phyloP scores from a whole-genome alignment of 2,797 vertebrate genomes.

The Pelobates cultripes region DNA sequence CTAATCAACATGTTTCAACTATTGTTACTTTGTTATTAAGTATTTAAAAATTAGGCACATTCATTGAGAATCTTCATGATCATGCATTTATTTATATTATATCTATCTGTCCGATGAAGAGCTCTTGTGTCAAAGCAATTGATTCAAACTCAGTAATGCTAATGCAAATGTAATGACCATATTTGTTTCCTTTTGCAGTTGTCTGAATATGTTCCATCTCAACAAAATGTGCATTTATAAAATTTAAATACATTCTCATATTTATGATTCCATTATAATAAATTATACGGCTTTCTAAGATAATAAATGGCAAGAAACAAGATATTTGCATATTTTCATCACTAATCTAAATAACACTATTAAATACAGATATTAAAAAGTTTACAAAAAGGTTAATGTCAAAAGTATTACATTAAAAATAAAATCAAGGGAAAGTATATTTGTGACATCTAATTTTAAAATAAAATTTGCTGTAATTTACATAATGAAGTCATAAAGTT shows the following conservation, averaged over 20 bases:
- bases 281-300: conserved; percentile 30
- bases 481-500: too few relatives aligned
- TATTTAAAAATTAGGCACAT: conserved; percentile 42
- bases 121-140: conserved; percentile 47
- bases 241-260: conserved; percentile 34
- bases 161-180: conserved; percentile 39
- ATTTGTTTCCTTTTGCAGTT: conserved; percentile 45
- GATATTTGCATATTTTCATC: conserved; percentile 40
- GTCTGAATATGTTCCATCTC: conserved; percentile 38
- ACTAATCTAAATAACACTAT: conserved; percentile 18
- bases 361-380: conserved; percentile 1
- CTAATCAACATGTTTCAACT: conserved; percentile 40
- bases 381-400: neutral
- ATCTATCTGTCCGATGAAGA: conserved; percentile 36
- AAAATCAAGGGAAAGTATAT: too few relatives aligned
- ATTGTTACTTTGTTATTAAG: conserved; percentile 46
- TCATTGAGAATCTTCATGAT: conserved; percentile 41
- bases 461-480: too few relatives aligned
- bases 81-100: conserved; percentile 40
- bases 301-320: conserved; percentile 27
- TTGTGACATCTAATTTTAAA: too few relatives aligned
- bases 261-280: conserved; percentile 43
- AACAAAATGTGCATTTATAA: conserved; percentile 35
- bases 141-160: conserved; percentile 33
- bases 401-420: neutral